These are phyloP conservation scores for Eulemur rubriventer DNA, from an alignment of 2,797 vertebrate genomes.

Conservation along the genomic window DNA sequence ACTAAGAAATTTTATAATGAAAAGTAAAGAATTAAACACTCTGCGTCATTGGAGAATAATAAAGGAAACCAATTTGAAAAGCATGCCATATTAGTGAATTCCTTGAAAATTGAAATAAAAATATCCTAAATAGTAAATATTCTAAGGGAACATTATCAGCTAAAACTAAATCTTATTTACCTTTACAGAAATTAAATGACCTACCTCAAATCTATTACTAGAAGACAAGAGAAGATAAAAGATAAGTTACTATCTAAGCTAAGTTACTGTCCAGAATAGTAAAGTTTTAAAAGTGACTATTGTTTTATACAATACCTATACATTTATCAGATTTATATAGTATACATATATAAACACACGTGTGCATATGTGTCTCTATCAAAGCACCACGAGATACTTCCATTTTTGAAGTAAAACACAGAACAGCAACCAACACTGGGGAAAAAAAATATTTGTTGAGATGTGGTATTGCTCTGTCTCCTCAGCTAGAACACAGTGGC, in stretches of 20 bases:
- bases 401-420: slow-evolving; percentile 42
- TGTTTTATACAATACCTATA: neutral
- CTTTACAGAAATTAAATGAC: slow-evolving; percentile 34
- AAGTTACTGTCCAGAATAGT: neutral
- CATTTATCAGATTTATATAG: neutral
- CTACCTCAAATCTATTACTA: slow-evolving; percentile 21
- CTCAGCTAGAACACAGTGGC: neutral
- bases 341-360: neutral
- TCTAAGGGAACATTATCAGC: neutral
- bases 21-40: neutral
- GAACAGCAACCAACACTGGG: neutral
- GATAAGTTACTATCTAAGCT: neutral
- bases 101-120: neutral
- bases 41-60: neutral
- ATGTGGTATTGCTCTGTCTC: neutral
- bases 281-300: neutral
- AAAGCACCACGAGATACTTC: neutral
- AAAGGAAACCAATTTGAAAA: slow-evolving; percentile 19
- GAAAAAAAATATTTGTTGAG: neutral
- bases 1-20: neutral
- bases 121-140: neutral
- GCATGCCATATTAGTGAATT: neutral
- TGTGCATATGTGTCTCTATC: neutral
- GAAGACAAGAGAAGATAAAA: neutral
- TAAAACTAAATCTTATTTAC: slow-evolving; percentile 14